Conservation (phyloP, 2,888 invertebrate genomes). For the Ypsolopha sequella region DNA sequence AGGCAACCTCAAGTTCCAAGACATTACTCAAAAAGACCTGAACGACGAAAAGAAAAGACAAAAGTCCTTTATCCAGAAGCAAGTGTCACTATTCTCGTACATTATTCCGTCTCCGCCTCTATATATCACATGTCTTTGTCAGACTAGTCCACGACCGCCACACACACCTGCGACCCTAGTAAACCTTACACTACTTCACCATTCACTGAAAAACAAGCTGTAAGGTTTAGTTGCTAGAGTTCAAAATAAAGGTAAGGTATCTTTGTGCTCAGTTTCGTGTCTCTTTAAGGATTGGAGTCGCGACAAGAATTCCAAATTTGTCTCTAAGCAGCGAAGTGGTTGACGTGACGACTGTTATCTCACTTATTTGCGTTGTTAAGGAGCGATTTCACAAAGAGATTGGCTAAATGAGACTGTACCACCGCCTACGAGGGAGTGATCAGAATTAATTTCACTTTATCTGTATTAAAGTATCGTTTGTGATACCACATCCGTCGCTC, state of each 20-base stretch:
- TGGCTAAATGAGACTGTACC: not conserved
- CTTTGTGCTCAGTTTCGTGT: not conserved
- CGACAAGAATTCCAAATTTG: conserved; percentile 3
- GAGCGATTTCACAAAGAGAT: not conserved
- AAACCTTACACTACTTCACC: not conserved
- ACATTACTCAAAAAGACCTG: not conserved
- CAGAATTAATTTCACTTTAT: not conserved
- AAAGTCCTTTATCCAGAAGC: not conserved
- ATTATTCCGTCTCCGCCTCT: conserved; percentile 1
- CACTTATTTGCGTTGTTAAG: conserved; percentile 14
- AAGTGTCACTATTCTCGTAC: conserved; percentile 1
- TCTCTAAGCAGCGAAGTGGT: conserved; percentile 21
- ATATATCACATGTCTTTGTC: not conserved
- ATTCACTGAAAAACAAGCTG: not conserved
- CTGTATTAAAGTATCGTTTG: no score
- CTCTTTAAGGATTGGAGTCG: not conserved
- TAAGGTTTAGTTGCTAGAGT: not conserved
- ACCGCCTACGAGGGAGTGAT: not conserved
- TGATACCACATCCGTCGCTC: no score
- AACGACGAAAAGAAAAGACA: not conserved
- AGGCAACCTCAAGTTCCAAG: not conserved
- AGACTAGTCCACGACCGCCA: not conserved
- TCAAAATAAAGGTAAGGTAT: not conserved
- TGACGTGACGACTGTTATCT: conserved; percentile 37
- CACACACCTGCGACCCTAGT: conserved; percentile 1